These are phyloP conservation scores for Hirtodrosophila confusa DNA, from an alignment of 2,888 invertebrate genomes.

Conservation along the genomic window DNA sequence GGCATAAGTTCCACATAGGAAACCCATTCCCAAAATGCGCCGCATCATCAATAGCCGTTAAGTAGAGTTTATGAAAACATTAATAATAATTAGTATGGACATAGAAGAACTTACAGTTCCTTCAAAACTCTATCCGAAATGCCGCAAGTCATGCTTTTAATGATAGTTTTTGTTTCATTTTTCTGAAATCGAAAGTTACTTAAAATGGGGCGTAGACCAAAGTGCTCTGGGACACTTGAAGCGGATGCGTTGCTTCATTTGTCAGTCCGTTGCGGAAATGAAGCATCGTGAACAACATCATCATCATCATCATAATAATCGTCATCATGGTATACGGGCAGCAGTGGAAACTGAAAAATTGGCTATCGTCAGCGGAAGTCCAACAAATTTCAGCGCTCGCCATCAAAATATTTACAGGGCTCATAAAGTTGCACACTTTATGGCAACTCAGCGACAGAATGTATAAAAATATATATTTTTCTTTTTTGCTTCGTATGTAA, in stretches of 20 bases:
- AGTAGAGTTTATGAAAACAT: conserved; percentile 55
- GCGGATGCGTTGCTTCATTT: conserved; percentile 46
- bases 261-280: conserved; percentile 41
- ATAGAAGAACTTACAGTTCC: conserved; percentile 26
- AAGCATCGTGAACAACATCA: conserved; percentile 18
- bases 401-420: conserved; percentile 76
- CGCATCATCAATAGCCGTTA: conserved; percentile 18
- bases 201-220: conserved; percentile 38
- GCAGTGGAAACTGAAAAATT: conserved; percentile 38
- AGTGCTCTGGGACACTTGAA: conserved; percentile 32
- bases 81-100: conserved; percentile 71
- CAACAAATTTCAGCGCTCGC: conserved; percentile 44
- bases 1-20: conserved; percentile 2
- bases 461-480: conserved; percentile 5
- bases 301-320: conserved; percentile 9
- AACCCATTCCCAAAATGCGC: not conserved
- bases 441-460: conserved; percentile 37
- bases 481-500: conserved; percentile 48
- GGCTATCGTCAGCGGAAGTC: conserved; percentile 53
- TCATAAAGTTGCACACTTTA: conserved; percentile 69
- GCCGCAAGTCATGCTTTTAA: conserved; percentile 40
- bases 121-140: conserved; percentile 4
- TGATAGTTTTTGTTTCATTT: conserved; percentile 37
- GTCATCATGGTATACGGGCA: conserved; percentile 20
- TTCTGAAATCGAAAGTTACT: conserved; percentile 38